A percentile compares a stretch with the other conserved stretches of the same genome.
Conservation (phyloP, 2,113 vertebrate genomes). For the Petaurus breviceps region DNA sequence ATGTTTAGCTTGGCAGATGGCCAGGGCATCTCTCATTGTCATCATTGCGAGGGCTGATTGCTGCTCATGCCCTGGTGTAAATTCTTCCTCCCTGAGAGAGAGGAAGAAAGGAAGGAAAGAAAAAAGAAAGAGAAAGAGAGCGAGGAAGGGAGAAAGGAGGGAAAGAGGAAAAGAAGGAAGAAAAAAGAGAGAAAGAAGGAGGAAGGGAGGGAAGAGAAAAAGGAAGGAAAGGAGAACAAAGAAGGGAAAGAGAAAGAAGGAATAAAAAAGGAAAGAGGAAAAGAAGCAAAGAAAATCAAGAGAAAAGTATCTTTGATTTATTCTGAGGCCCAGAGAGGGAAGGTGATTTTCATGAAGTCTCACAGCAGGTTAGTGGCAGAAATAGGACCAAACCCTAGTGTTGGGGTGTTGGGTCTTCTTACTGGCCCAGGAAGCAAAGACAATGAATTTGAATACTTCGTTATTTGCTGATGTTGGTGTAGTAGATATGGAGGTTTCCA, state of each 20-base stretch:
- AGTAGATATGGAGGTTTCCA: not conserved
- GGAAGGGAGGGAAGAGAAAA: no score
- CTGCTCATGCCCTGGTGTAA: not conserved
- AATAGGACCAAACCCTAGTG: not conserved
- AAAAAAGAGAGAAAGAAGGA: not conserved
- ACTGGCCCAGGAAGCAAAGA: not conserved
- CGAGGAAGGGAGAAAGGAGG: not conserved
- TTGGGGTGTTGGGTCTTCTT: not conserved
- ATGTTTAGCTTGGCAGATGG: not conserved
- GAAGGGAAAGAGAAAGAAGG: no score
- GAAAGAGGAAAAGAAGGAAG: not conserved
- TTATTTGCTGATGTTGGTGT: not conserved
- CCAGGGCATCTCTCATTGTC: not conserved
- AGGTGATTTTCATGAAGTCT: not conserved
- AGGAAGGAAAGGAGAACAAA: no score
- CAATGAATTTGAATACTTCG: not conserved
- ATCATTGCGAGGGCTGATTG: not conserved
- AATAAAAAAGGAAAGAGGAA: no score
- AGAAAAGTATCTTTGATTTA: not conserved
- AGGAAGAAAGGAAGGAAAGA: not conserved
- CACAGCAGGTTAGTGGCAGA: not conserved
- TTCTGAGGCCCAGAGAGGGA: not conserved
- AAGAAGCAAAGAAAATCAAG: not conserved
- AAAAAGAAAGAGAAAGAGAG: not conserved
- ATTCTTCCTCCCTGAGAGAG: not conserved